Percentiles rank a stretch among this genome's conserved stretches.
Conservation (phyloP, 1,140 invertebrate species). For the Drosophila sulfurigaster region DNA sequence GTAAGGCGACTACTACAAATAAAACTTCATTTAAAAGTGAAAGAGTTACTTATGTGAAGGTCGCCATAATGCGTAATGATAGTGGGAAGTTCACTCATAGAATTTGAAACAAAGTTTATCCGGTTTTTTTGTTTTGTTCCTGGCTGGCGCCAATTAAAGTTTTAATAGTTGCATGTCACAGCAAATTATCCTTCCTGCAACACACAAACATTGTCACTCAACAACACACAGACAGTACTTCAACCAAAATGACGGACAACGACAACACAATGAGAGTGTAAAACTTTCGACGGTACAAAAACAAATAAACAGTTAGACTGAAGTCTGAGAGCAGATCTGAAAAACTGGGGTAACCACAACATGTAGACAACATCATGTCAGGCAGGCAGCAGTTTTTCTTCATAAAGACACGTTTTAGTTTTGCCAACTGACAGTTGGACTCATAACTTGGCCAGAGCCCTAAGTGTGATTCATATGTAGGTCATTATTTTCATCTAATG, state of each 20-base stretch:
- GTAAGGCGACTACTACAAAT: too few species aligned
- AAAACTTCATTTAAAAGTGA: neutral
- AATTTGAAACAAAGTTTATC: slow-evolving; percentile 26
- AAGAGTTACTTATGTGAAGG: neutral
- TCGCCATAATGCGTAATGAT: neutral
- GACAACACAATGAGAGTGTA: slow-evolving; percentile 46
- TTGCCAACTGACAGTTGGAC: slow-evolving; percentile 26
- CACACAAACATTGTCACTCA: slow-evolving; percentile 33
- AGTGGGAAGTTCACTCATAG: neutral
- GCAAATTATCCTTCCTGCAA: slow-evolving; percentile 68
- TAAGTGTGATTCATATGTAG: slow-evolving; percentile 65
- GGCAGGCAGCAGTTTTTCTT: slow-evolving; percentile 47
- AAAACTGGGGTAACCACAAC: neutral
- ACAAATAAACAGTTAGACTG: slow-evolving; percentile 24
- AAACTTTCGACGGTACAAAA: slow-evolving; percentile 46
- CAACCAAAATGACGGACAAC: slow-evolving; percentile 18
- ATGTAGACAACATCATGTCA: neutral
- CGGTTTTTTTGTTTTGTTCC: slow-evolving; percentile 14
- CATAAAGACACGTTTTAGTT: slow-evolving; percentile 59
- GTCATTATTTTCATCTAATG: slow-evolving; percentile 47
- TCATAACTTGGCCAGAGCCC: slow-evolving; percentile 51
- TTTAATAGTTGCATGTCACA: slow-evolving; percentile 71
- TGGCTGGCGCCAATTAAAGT: slow-evolving; percentile 68
- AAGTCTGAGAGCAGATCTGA: neutral
- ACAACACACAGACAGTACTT: slow-evolving; percentile 33